phyloP scores from a whole-genome alignment of 2,113 vertebrate genomes.

The Benitochromis conjunctus region DNA sequence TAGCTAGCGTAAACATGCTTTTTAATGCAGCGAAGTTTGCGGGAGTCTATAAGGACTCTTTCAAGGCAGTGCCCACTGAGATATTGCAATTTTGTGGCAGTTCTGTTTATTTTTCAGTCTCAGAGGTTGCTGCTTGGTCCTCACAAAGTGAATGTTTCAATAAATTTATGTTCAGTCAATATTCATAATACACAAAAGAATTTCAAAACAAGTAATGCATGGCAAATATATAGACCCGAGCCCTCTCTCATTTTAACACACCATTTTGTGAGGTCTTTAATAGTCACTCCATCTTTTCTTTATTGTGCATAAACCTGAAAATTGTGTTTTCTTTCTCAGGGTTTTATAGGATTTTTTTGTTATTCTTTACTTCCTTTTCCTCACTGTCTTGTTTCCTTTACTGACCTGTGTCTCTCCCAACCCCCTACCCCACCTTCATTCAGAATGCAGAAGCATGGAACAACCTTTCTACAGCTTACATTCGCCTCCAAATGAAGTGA shows the following conservation, averaged over 20 bases:
- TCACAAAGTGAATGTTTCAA: neutral
- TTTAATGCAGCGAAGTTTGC: neutral
- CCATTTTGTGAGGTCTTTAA: neutral
- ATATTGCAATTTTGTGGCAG: neutral
- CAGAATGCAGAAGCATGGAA: conserved; percentile 99
- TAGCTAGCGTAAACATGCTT: neutral
- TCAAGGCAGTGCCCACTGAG: neutral
- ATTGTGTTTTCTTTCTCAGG: neutral
- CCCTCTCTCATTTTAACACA: neutral
- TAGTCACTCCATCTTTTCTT: neutral
- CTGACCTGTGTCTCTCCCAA: neutral
- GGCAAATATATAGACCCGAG: neutral
- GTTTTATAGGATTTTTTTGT: neutral
- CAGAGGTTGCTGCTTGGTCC: neutral
- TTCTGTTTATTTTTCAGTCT: neutral
- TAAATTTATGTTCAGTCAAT: neutral
- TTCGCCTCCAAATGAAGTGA: conserved; percentile 93
- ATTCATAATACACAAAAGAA: neutral
- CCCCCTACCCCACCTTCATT: neutral
- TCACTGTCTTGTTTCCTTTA: neutral
- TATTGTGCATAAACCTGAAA: neutral
- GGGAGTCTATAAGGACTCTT: neutral
- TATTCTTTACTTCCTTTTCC: neutral
- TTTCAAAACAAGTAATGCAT: neutral
- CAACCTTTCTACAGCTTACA: conserved; percentile 95